Percentiles rank a stretch among this genome's conserved stretches.
These are phyloP conservation scores for Notothenia rossii DNA, from an alignment of 2,113 vertebrate genomes.

Conservation along the genomic window DNA sequence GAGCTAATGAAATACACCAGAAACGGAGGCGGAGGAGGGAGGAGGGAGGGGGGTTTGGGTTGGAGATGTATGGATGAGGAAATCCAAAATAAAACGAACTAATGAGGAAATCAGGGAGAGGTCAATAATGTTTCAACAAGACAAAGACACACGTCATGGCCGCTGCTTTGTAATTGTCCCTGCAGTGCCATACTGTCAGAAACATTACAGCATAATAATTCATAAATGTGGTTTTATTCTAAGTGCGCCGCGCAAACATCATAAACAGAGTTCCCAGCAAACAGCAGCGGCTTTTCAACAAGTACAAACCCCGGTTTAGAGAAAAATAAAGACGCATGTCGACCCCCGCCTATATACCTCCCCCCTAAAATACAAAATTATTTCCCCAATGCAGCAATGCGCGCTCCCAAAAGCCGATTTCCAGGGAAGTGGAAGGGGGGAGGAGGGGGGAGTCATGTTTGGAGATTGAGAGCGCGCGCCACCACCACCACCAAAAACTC, in stretches of 20 bases:
- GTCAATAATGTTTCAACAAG: not conserved
- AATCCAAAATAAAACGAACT: constrained; percentile 55
- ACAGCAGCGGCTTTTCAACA: constrained; percentile 65
- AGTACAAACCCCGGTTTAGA: constrained; percentile 26
- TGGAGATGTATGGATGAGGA: constrained; percentile 25
- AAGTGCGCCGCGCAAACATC: constrained; percentile 6
- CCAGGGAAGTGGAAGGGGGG: constrained; percentile 62
- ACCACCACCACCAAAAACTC: constrained; percentile 57
- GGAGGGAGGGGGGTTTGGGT: constrained; percentile 1
- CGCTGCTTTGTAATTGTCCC: not conserved
- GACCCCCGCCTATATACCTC: constrained; percentile 1
- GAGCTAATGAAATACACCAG: constrained; percentile 78
- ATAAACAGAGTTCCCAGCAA: constrained; percentile 15
- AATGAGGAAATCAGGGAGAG: not conserved
- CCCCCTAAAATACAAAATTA: constrained; percentile 71
- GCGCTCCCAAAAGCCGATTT: constrained; percentile 79
- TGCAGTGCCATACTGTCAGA: not conserved
- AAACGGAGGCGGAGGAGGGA: constrained; percentile 29
- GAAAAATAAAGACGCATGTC: not conserved
- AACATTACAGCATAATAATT: not conserved
- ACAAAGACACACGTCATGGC: constrained; percentile 25
- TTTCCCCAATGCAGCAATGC: constrained; percentile 84
- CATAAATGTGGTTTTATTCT: not conserved
- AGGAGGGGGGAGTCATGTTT: constrained; percentile 60
- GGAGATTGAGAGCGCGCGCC: constrained; percentile 71